Conservation (phyloP, 64 coral and sea anemone species). For the Montipora capricornis region DNA sequence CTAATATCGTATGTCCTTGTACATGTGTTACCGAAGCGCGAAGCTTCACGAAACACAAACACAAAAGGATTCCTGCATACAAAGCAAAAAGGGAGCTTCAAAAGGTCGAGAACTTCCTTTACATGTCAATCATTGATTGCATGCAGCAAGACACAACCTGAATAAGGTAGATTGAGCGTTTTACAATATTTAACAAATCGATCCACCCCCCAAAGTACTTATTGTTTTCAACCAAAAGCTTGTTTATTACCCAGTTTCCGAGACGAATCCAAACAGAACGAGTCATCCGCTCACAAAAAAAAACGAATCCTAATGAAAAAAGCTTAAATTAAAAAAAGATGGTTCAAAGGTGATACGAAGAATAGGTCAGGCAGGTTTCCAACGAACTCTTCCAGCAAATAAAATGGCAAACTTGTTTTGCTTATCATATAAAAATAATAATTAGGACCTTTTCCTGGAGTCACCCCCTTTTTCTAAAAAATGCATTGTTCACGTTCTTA, state of each 20-base stretch:
- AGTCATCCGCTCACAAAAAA: conserved; percentile 1
- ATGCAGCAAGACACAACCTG: not conserved
- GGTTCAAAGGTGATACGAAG: not conserved
- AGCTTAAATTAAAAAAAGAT: not conserved
- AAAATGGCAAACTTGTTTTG: not conserved
- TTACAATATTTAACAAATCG: not conserved
- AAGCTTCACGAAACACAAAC: not conserved
- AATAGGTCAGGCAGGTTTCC: too few relatives aligned
- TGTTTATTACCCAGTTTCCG: conserved; percentile 13
- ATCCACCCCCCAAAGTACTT: not conserved
- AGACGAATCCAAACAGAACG: conserved; percentile 26
- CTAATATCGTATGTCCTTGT: not conserved
- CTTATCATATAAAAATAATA: too few relatives aligned
- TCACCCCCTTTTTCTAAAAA: not conserved
- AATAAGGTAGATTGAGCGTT: not conserved
- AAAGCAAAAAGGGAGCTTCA: not conserved
- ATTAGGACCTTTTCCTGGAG: not conserved
- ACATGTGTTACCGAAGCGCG: not conserved
- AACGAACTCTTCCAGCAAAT: too few relatives aligned
- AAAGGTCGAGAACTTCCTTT: not conserved
- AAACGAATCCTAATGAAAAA: conserved; percentile 25
- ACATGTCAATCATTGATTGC: not conserved
- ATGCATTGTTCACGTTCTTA: not conserved
- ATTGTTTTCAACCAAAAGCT: not conserved
- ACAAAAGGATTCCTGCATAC: conserved; percentile 13